Conservation (phyloP, 2,113 vertebrate genomes). For the Channa maculata region DNA sequence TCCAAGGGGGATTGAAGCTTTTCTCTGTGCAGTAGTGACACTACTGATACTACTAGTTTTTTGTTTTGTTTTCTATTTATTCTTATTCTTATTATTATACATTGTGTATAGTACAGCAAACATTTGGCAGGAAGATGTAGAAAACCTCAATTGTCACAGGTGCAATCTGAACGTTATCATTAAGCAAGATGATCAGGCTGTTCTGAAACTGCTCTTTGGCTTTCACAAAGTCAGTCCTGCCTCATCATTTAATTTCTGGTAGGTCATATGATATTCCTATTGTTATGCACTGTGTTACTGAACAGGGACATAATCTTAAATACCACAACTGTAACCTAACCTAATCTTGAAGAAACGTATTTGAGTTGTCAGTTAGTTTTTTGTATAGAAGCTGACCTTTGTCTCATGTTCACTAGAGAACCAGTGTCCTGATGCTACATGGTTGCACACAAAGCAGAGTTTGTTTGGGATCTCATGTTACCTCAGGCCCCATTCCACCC, state of each 20-base stretch:
- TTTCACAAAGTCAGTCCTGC: constrained; percentile 58
- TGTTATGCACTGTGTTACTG: constrained; percentile 50
- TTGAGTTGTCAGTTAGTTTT: constrained; percentile 46
- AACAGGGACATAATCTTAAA: constrained; percentile 52
- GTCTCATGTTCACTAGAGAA: constrained; percentile 46
- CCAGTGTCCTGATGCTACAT: constrained; percentile 59
- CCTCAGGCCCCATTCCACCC: constrained; percentile 64
- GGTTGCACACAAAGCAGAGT: constrained; percentile 71
- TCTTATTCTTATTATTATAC: background rate
- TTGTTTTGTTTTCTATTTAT: background rate
- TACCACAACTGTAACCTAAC: constrained; percentile 41
- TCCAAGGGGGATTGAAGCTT: constrained; percentile 2
- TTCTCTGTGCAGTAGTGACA: background rate
- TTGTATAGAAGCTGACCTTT: constrained; percentile 25
- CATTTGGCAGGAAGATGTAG: constrained; percentile 10
- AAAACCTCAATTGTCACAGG: constrained; percentile 19
- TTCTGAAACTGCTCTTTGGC: constrained; percentile 39
- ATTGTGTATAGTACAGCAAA: background rate
- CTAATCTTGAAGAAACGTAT: background rate
- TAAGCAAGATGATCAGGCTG: constrained; percentile 19
- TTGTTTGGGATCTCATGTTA: constrained; percentile 75
- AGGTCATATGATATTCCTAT: constrained; percentile 62
- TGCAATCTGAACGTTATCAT: constrained; percentile 36
- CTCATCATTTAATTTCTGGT: constrained; percentile 61
- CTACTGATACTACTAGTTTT: background rate